A percentile compares a stretch with the other conserved stretches of the same genome.
phyloP scores from a whole-genome alignment of 1,140 invertebrate species.

The Drosophila ficusphila region DNA sequence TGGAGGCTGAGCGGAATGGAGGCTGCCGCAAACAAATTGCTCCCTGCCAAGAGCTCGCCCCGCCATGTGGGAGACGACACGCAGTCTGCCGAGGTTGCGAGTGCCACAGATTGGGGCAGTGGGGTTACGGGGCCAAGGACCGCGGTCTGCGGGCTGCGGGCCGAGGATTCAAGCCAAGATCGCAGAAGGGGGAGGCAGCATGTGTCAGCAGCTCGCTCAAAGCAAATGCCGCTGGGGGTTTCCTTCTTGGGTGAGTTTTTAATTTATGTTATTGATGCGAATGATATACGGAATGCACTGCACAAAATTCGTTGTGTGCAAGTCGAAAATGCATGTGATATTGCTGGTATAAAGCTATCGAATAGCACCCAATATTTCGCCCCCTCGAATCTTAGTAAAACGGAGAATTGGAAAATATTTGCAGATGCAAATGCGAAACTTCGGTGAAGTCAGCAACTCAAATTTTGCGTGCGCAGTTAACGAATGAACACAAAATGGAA shows the following conservation, averaged over 20 bases:
- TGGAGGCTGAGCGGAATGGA: conserved; percentile 6
- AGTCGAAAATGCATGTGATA: too few species aligned
- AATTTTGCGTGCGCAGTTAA: conserved; percentile 32
- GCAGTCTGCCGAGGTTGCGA: conserved; percentile 62
- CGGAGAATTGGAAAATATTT: conserved; percentile 51
- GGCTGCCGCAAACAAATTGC: conserved; percentile 59
- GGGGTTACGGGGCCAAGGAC: neutral
- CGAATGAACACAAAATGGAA: conserved; percentile 23
- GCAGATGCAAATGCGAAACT: conserved; percentile 38
- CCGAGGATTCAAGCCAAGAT: neutral
- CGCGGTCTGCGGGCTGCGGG: too few species aligned
- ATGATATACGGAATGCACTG: conserved; percentile 52
- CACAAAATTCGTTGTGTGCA: neutral
- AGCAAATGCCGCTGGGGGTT: conserved; percentile 67
- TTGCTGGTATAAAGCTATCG: too few species aligned
- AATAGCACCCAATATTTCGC: too few species aligned
- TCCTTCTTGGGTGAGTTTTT: conserved; percentile 48
- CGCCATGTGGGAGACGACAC: conserved; percentile 70
- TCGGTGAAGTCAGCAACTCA: conserved; percentile 61
- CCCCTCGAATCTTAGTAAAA: neutral
- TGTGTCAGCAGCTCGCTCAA: conserved; percentile 70
- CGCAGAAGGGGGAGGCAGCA: conserved; percentile 15
- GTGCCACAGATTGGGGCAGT: neutral
- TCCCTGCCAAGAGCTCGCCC: conserved; percentile 16
- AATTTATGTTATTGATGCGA: conserved; percentile 78